These are phyloP conservation scores for cattle (Bos taurus) DNA, from an alignment of 2,113 vertebrate species.

Conservation along the genomic window ARS-UCD2.0 NC_037357.1:55851001-55851500, in stretches of 20 bases:
- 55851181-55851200: not conserved
- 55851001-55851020: not conserved
- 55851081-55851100: not conserved
- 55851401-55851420: slow-evolving; percentile 9
- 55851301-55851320: slow-evolving; percentile 1
- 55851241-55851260: not conserved
- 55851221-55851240: not conserved
- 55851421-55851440: not conserved
- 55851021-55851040: not conserved
- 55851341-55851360: not conserved
- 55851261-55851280: not conserved
- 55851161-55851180: not conserved
- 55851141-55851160: not conserved
- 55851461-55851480: not conserved
- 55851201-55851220: not conserved
- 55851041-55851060: not conserved
- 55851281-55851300: not conserved
- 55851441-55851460: not conserved
- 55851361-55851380: slow-evolving; percentile 16
- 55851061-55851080: not conserved
- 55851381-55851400: not conserved
- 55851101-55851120: not conserved
- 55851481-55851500: slow-evolving; percentile 32
- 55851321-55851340: not conserved
- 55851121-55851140: not conserved